A percentile compares a stretch with the other conserved stretches of the same genome.
phyloP scores from a whole-genome alignment of 2,888 invertebrate genomes.

The Amphimallon solstitiale region DNA sequence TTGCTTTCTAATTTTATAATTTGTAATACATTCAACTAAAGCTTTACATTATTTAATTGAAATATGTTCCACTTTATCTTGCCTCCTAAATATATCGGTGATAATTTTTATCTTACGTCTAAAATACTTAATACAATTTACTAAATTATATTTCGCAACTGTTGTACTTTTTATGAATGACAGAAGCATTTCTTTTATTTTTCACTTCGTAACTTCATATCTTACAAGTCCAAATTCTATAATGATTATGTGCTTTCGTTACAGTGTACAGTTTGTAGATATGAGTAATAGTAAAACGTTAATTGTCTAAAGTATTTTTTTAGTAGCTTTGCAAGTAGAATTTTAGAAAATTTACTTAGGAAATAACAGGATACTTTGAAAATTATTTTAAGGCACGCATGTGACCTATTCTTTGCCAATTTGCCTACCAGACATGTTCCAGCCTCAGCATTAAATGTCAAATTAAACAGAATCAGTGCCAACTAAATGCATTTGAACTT shows the following conservation, averaged over 20 bases:
- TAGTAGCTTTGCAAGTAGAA: too few species aligned
- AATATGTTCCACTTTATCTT: constrained; percentile 8
- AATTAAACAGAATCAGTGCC: constrained; percentile 47
- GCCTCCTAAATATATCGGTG: constrained; percentile 12
- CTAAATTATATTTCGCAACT: constrained; percentile 17
- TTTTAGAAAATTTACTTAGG: constrained; percentile 5
- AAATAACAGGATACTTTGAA: constrained; percentile 34
- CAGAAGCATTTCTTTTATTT: neutral
- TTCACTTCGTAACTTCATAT: neutral
- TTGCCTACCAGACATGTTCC: constrained; percentile 48
- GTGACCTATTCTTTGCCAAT: constrained; percentile 50
- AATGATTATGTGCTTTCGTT: constrained; percentile 25
- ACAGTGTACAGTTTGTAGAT: neutral
- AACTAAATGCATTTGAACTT: constrained; percentile 50
- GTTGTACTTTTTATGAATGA: constrained; percentile 26
- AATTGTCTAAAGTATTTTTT: too few species aligned
- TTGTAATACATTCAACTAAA: too few species aligned
- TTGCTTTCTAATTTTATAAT: too few species aligned
- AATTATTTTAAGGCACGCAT: constrained; percentile 47
- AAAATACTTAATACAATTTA: constrained; percentile 23
- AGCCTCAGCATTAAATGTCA: constrained; percentile 50
- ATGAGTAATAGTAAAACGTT: too few species aligned
- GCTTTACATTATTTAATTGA: neutral
- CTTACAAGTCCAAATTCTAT: constrained; percentile 23
- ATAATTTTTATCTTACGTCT: constrained; percentile 22